Evolutionary conservation across 2,797 vertebrate species (phyloP).

Genomic region (Otus scops): DNA sequence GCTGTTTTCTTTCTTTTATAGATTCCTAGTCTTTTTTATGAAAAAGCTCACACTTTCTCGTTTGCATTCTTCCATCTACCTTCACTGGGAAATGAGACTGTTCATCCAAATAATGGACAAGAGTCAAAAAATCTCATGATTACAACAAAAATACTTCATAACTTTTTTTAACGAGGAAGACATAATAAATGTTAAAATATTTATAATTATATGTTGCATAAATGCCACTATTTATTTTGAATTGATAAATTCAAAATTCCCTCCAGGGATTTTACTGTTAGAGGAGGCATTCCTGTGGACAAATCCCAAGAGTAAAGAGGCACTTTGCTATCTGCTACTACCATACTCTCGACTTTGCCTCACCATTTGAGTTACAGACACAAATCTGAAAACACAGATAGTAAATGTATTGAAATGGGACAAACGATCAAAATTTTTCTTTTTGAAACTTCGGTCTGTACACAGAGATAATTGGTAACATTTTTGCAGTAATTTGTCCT

Average conservation of each 20-base stretch:
- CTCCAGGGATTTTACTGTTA: not conserved
- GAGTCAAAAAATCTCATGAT: not conserved
- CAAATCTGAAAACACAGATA: not conserved
- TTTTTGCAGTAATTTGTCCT: not conserved
- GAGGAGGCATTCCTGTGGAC: not conserved
- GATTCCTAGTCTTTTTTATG: not conserved
- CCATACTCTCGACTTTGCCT: not conserved
- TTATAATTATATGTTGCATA: not conserved
- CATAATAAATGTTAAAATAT: not conserved
- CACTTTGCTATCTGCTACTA: not conserved
- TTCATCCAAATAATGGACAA: not conserved
- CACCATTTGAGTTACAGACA: not conserved
- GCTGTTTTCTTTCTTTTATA: not conserved
- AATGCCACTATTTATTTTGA: not conserved
- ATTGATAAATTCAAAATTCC: not conserved
- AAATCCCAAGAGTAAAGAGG: not conserved
- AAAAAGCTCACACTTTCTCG: not conserved
- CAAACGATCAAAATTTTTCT: not conserved
- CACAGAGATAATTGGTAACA: not conserved
- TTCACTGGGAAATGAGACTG: not conserved
- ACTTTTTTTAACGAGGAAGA: not conserved
- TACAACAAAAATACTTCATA: not conserved
- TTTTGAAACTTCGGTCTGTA: not conserved
- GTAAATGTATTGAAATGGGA: not conserved
- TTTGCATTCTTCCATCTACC: not conserved